phyloP scores from a whole-genome alignment of 2,888 invertebrate genomes.

The Hydraecia micacea region DNA sequence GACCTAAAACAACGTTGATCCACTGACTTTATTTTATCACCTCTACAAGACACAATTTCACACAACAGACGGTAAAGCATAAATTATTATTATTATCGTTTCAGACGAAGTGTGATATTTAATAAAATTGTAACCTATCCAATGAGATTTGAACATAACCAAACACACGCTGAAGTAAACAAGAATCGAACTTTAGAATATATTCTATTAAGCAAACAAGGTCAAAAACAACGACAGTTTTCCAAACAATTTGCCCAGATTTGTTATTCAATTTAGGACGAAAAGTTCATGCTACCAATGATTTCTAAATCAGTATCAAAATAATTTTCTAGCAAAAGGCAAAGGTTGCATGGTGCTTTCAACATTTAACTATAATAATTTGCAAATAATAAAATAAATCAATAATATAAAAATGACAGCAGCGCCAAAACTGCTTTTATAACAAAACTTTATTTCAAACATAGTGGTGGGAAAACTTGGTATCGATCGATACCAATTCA shows the following conservation, averaged over 20 bases:
- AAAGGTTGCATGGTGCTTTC: not conserved
- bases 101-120: not conserved
- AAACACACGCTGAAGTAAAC: too few species aligned
- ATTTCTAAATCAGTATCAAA: not conserved
- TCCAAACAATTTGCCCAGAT: not conserved
- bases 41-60: not conserved
- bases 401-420: not conserved
- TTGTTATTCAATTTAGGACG: not conserved
- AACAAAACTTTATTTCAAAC: not conserved
- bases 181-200: not conserved
- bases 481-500: constrained; percentile 21
- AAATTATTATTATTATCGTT: not conserved
- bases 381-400: not conserved
- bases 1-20: constrained; percentile 1
- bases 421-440: not conserved
- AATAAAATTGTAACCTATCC: not conserved
- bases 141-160: not conserved
- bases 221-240: not conserved
- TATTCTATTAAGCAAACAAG: not conserved
- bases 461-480: constrained; percentile 15
- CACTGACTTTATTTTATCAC: not conserved
- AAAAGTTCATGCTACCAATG: not conserved
- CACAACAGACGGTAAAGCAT: not conserved
- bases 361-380: not conserved
- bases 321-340: not conserved